Percentiles rank a stretch among this genome's conserved stretches.
Conservation (phyloP, 2,888 invertebrate species). For the Xylophagus ater region DNA sequence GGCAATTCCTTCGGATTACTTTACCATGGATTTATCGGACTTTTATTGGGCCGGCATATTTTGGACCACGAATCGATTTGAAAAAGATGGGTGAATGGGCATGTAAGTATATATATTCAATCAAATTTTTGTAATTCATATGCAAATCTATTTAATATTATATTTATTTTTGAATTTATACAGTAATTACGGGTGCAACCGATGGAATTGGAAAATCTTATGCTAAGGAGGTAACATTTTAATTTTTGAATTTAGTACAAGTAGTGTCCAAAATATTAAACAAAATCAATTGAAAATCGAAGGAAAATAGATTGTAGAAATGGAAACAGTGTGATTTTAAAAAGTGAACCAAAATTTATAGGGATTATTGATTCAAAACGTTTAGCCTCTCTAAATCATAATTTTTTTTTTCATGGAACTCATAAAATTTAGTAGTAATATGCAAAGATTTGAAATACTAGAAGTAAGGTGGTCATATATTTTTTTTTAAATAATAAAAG, state of each 20-base stretch:
- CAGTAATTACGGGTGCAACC: conserved; percentile 79
- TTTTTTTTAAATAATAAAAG: no score
- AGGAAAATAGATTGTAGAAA: no score
- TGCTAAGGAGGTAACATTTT: conserved; percentile 50
- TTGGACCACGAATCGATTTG: conserved; percentile 51
- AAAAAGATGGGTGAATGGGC: conserved; percentile 68
- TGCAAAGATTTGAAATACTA: no score
- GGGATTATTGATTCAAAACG: no score
- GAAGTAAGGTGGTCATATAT: no score
- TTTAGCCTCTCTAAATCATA: no score
- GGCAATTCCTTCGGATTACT: no score
- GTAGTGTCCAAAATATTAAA: no score
- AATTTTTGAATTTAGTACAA: neutral
- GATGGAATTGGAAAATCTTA: conserved; percentile 86
- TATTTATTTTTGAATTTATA: conserved; percentile 23
- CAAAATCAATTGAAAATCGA: no score
- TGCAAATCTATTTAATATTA: neutral
- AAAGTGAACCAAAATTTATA: neutral
- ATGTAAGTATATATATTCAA: conserved; percentile 45
- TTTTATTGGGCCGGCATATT: conserved; percentile 45
- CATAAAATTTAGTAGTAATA: no score
- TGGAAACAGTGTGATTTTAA: neutral
- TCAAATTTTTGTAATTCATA: neutral
- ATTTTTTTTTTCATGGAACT: no score
- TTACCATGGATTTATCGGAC: conserved; percentile 38